These are phyloP conservation scores for Ficedula albicollis DNA, from an alignment of 2,797 vertebrate genomes.

Conservation along the genomic window DNA sequence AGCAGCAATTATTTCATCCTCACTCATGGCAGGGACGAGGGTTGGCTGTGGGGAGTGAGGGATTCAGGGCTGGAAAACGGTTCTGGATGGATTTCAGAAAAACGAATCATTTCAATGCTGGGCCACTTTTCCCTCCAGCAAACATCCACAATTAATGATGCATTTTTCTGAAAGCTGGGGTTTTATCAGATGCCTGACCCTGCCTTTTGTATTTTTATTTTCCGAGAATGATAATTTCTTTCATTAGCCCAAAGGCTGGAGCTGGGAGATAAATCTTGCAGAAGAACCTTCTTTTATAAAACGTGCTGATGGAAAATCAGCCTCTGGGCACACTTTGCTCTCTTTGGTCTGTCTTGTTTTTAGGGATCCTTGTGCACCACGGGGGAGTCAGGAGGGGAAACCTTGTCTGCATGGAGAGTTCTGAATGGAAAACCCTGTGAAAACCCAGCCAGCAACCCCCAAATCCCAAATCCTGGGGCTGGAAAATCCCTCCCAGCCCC, in stretches of 20 bases:
- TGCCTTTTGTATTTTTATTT: neutral
- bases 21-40: neutral
- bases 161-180: neutral
- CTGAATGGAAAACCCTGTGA: neutral
- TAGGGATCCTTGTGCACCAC: neutral
- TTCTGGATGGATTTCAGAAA: neutral
- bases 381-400: neutral
- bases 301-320: neutral
- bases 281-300: neutral
- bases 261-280: neutral
- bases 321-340: neutral
- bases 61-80: neutral
- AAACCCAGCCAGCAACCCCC: neutral
- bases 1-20: neutral
- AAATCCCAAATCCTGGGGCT: fast-evolving
- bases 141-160: neutral
- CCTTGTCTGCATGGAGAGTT: neutral
- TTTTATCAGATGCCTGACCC: neutral
- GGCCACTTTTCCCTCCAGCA: neutral
- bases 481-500: neutral
- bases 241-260: neutral
- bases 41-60: neutral
- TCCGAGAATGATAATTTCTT: neutral
- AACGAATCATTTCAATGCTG: neutral
- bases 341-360: neutral